phyloP scores from a whole-genome alignment of 2,113 vertebrate genomes.

The Vireo altiloquus region DNA sequence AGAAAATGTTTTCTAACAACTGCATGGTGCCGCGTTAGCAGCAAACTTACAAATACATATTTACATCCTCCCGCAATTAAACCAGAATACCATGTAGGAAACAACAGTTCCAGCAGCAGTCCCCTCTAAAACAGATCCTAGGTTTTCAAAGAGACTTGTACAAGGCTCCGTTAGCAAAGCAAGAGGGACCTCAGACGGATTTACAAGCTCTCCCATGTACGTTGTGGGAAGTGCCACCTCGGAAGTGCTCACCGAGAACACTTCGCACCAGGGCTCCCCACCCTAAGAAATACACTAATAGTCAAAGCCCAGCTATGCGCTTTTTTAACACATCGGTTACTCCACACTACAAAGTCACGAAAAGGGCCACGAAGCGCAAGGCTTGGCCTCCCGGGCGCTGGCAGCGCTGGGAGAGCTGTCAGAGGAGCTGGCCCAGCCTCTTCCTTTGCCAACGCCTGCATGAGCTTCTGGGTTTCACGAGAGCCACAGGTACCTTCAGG shows the following conservation, averaged over 20 bases:
- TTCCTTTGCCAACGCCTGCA: not conserved
- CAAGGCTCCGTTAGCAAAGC: not conserved
- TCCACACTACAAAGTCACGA: rapidly evolving
- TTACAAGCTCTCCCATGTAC: rapidly evolving
- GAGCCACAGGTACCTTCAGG: not conserved
- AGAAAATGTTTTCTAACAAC: not conserved
- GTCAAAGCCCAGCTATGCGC: rapidly evolving
- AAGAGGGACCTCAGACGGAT: rapidly evolving
- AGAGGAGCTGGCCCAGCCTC: not conserved
- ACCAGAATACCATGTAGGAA: rapidly evolving
- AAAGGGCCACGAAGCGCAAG: not conserved
- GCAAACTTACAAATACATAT: rapidly evolving
- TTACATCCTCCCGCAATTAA: not conserved
- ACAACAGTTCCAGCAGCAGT: not conserved
- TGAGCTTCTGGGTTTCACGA: not conserved
- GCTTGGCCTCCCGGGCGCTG: not conserved
- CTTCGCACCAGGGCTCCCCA: not conserved
- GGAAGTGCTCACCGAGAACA: rapidly evolving
- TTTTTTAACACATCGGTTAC: rapidly evolving
- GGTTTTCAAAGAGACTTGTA: not conserved
- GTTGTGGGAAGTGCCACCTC: rapidly evolving
- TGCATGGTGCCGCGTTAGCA: not conserved
- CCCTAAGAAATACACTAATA: rapidly evolving
- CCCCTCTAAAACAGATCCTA: too few relatives aligned
- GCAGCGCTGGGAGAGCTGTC: rapidly evolving